Conservation (phyloP, 1,140 invertebrate species). For the Diabrotica undecimpunctata region DNA sequence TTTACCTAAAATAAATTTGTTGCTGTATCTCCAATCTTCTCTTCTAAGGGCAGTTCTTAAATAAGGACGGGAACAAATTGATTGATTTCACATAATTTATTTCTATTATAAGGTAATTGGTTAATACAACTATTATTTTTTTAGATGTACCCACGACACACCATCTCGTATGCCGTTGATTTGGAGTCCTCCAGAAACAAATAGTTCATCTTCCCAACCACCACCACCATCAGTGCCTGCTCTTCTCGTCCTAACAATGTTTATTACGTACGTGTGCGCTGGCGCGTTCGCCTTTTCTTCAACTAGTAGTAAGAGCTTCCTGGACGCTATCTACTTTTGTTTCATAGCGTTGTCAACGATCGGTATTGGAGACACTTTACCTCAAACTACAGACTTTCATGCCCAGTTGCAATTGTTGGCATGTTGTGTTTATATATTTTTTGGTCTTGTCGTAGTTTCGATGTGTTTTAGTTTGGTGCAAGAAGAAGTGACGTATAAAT, state of each 20-base stretch:
- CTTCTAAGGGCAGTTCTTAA: too few relatives aligned
- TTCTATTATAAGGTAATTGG: too few relatives aligned
- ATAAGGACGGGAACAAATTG: too few relatives aligned
- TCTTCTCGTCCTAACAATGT: constrained; percentile 65
- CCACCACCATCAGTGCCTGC: constrained; percentile 61
- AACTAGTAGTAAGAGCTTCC: constrained; percentile 73
- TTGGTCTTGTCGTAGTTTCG: constrained; percentile 84
- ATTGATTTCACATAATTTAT: background rate
- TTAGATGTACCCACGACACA: constrained; percentile 63
- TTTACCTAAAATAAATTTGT: too few relatives aligned
- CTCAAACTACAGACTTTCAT: constrained; percentile 60
- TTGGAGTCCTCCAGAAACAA: constrained; percentile 47
- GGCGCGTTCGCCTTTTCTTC: constrained; percentile 69
- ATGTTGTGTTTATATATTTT: constrained; percentile 80
- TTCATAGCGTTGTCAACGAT: constrained; percentile 85
- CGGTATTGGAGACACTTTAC: constrained; percentile 80
- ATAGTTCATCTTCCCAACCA: constrained; percentile 42
- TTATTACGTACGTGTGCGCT: constrained; percentile 66
- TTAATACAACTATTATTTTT: too few relatives aligned
- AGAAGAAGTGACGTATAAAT: constrained; percentile 78
- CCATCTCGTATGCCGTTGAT: constrained; percentile 70
- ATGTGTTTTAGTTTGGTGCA: constrained; percentile 92
- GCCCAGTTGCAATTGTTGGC: constrained; percentile 71
- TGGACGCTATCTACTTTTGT: constrained; percentile 83
- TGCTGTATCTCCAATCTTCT: too few relatives aligned